These are phyloP conservation scores for Caenorhabditis brenneri DNA, from an alignment of 1,140 invertebrate species.

Conservation along the genomic window DNA sequence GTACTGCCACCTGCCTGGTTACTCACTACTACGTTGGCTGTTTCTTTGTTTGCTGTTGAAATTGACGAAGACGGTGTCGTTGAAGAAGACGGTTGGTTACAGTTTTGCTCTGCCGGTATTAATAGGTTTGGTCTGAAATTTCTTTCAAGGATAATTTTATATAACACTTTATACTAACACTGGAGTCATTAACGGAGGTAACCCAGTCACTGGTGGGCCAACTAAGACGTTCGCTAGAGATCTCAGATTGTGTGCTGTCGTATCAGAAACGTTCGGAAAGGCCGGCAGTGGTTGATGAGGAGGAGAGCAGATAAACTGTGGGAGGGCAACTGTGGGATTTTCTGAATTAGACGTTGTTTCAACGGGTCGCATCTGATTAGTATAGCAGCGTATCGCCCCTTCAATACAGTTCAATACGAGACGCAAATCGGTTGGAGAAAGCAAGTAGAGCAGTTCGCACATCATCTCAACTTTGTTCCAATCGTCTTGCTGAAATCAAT, in stretches of 20 bases:
- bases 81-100: neutral
- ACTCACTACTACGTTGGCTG: neutral
- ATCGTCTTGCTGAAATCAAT: neutral
- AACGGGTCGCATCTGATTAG: neutral
- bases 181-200: neutral
- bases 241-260: neutral
- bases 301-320: neutral
- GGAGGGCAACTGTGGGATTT: neutral
- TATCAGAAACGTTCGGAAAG: neutral
- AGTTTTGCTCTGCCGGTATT: neutral
- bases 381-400: neutral
- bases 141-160: neutral
- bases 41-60: neutral
- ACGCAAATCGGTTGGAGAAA: slow-evolving; percentile 5
- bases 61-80: neutral
- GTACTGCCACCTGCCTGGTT: neutral
- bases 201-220: neutral
- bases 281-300: neutral
- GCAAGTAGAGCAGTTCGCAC: neutral
- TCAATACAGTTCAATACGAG: slow-evolving; percentile 4
- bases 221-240: neutral
- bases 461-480: slow-evolving; percentile 12
- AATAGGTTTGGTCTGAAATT: neutral
- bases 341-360: neutral
- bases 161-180: neutral